Base-by-base conservation (phyloP, 2,888 invertebrate genomes). In the Bellardia pandia region DNA sequence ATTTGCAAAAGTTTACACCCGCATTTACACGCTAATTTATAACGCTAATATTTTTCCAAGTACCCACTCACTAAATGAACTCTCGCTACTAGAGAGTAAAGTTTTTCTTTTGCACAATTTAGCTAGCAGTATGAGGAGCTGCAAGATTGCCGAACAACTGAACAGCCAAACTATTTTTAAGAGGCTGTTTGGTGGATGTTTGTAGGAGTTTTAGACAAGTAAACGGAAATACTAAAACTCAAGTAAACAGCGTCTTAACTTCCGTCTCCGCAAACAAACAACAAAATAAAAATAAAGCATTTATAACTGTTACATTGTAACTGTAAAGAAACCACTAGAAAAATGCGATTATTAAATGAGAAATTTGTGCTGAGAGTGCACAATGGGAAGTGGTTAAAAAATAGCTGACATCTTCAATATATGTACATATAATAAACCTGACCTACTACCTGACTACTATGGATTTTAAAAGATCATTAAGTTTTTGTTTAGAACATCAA, bases 151-250 rank as follows among this genome's bases (percentile, higher is more conserved):
- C 13, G 45, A 11, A 37, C 5, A 45, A 13, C 64, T 51, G 56
- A 74, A 68, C 8, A 75, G 74, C 48, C 48, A 81, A 81, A 81
- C 81, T 75, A 81, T 74, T 81, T 81, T 64, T 37, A 58, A 45
- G 11, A 13, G 66, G 58, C 30, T 58, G 66, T 81, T 23, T 64
- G 51, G 42, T 9, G 13, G 66, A 13, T 74, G 23, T 40, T 14
- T 42, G 30, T 16, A 64, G 51, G 58, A 71, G 77, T 83, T 64
- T 69, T 72, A 80, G 85, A 85, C 85, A 78, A 87, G 85, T 51
- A 87, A 87, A 71, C 87, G 87, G 87, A 87, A 81, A 85, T 85
- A 78, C 81, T 78, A 85, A 77, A 87, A 87, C 87, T 87, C 23
- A 78, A 75, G 78, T 69, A 78, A 87, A 78, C 78, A 85, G 78